phyloP scores from a whole-genome alignment of 2,113 vertebrate genomes.

The Paedocypris sp. region DNA sequence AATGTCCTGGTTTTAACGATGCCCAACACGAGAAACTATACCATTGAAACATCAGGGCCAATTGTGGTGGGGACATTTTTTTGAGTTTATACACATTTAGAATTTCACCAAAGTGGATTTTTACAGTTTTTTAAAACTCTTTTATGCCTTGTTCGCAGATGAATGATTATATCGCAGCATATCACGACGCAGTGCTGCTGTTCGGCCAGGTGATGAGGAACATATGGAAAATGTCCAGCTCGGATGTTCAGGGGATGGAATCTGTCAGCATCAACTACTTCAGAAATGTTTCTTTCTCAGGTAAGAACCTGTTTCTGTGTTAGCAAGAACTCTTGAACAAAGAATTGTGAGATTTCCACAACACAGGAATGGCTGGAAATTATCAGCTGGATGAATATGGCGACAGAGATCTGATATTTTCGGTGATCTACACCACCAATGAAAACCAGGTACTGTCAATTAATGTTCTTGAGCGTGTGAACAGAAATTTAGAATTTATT shows the following conservation, averaged over 20 bases:
- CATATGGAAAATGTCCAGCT: constrained; percentile 21
- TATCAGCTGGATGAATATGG: constrained; percentile 73
- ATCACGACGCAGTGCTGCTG: constrained; percentile 73
- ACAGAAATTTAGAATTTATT: background rate
- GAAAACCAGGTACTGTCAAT: constrained; percentile 52
- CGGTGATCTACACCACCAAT: constrained; percentile 67
- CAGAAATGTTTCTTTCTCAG: constrained; percentile 71
- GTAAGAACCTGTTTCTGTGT: constrained; percentile 43
- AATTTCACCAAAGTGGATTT: no score
- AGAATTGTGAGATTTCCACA: background rate
- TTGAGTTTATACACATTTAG: background rate
- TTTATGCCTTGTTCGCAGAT: constrained; percentile 51
- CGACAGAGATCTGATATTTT: constrained; percentile 72
- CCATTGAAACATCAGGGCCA: constrained; percentile 29
- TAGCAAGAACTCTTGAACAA: background rate
- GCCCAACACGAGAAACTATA: constrained; percentile 53
- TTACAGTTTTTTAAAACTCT: no score
- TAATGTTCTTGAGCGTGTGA: background rate
- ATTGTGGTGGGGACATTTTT: constrained; percentile 38
- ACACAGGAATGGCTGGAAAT: constrained; percentile 61
- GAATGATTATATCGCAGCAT: constrained; percentile 72
- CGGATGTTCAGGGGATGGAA: constrained; percentile 1
- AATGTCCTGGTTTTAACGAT: constrained; percentile 86
- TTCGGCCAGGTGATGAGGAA: constrained; percentile 71
- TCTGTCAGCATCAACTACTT: constrained; percentile 57